Base-by-base conservation (phyloP, 2,797 vertebrate species). In the Emydoidea blandingii region DNA sequence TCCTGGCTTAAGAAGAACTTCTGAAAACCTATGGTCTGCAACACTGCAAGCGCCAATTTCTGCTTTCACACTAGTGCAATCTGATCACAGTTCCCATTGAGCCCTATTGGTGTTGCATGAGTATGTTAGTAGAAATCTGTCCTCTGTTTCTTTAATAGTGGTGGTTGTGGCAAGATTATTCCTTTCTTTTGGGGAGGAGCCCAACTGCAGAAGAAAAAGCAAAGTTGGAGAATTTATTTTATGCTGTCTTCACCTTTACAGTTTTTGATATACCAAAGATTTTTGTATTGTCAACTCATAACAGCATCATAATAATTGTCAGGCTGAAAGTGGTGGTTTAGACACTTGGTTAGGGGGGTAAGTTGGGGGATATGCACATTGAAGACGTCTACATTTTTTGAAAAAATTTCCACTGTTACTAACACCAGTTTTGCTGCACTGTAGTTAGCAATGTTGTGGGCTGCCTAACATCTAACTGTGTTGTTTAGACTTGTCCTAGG, bases 401-500 rank as follows among this genome's bases (percentile, higher is more conserved):
- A 34, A 0, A 6, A 80, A 88, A 54, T 83, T 50, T 72, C 68
- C 14, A 0, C 27, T 57, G 7, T 87, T 94, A 89, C 85, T 95
- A 95, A 85, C 50, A 86, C 81, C 37, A 0, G 49, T 16, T 65
- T 91, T 90, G 41, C 59, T 7, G 15, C 54, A 29, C 53, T 44
- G 76, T 62, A 94, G 65, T 57, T 83, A 88, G 76, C 56, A 86
- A n/a, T 2, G 12, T 0, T 92, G 87, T 65, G 88, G 87, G 90
- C 87, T 59, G 53, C 52, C 53, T 84, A 94, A 12, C 15, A 25
- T 74, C 15, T 49, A 80, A 37, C 3, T n/a, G 65, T 0, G 3
- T n/a, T 96, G 96, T 83, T 96, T 74, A 86, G 92, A 92, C 95
- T 93, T 94, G 96, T 79, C 89, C 89, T 92, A 92, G 84, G 65